Percentiles rank a stretch among this genome's conserved stretches.
Conservation (phyloP, 2,113 vertebrate species). For the Triplophysa tibetana region DNA sequence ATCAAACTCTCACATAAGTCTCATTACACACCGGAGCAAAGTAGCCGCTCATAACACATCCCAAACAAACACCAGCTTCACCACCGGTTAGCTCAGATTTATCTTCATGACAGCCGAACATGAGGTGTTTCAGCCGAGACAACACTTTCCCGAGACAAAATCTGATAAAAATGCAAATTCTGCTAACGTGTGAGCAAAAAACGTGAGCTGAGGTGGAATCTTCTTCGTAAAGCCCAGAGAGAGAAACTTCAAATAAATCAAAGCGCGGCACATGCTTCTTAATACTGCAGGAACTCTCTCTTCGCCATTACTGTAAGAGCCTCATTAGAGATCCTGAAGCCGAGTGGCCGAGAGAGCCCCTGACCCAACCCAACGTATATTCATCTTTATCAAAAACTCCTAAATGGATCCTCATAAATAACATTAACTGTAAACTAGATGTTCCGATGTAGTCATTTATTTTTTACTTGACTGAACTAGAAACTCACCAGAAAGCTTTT, state of each 20-base stretch:
- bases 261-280: neutral
- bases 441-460: constrained; percentile 3
- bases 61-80: neutral
- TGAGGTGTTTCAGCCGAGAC: constrained; percentile 4
- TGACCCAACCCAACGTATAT: neutral
- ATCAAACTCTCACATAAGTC: constrained; percentile 7
- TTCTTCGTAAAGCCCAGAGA: neutral
- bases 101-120: neutral
- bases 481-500: neutral
- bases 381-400: constrained; percentile 18
- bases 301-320: neutral
- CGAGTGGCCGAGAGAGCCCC: neutral
- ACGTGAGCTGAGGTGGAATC: neutral
- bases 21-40: constrained; percentile 24
- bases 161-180: constrained; percentile 8
- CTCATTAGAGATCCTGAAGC: constrained; percentile 27
- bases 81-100: neutral
- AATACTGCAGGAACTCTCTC: constrained; percentile 23
- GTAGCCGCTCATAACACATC: neutral
- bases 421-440: constrained; percentile 1
- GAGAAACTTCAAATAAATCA: neutral
- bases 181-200: neutral
- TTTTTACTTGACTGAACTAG: neutral
- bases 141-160: neutral
- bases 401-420: constrained; percentile 23